phyloP scores from a whole-genome alignment of 1,140 invertebrate species.

The Aphelenchoides besseyi region DNA sequence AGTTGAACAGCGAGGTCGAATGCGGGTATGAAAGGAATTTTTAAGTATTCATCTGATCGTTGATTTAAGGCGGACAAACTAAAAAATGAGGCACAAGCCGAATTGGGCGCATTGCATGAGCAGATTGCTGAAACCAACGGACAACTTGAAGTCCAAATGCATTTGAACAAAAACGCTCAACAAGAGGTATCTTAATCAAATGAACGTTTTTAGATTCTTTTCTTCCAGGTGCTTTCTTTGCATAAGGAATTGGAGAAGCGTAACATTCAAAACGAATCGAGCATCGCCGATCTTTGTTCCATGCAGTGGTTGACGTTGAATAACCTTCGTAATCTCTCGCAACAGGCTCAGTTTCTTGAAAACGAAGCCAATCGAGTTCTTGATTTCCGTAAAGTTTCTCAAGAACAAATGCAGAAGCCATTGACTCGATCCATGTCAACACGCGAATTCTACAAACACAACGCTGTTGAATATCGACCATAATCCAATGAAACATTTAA shows the following conservation, averaged over 20 bases:
- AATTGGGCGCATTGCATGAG: constrained; percentile 91
- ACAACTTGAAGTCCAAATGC: constrained; percentile 93
- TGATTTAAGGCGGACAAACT: constrained; percentile 20
- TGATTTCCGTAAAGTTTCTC: constrained; percentile 29
- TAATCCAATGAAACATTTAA: constrained; percentile 1
- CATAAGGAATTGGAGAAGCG: constrained; percentile 92
- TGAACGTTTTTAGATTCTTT: background rate
- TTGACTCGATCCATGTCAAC: background rate
- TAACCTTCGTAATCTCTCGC: constrained; percentile 50
- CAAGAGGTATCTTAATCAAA: constrained; percentile 69
- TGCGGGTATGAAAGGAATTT: no score
- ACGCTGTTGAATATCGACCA: constrained; percentile 9
- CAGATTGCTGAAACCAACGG: constrained; percentile 77
- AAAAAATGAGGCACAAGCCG: constrained; percentile 78
- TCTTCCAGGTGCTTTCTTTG: constrained; percentile 65
- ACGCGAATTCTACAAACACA: constrained; percentile 20
- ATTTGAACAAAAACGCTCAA: constrained; percentile 97
- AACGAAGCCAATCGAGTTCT: constrained; percentile 49
- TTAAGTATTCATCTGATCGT: constrained; percentile 69
- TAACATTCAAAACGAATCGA: constrained; percentile 93
- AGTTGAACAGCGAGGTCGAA: constrained; percentile 80
- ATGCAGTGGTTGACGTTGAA: constrained; percentile 71
- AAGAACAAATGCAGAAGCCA: background rate
- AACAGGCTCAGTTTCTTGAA: constrained; percentile 44
- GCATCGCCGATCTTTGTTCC: constrained; percentile 88